Conservation (phyloP, 2,797 vertebrate genomes). For the Pachyuromys duprasi region DNA sequence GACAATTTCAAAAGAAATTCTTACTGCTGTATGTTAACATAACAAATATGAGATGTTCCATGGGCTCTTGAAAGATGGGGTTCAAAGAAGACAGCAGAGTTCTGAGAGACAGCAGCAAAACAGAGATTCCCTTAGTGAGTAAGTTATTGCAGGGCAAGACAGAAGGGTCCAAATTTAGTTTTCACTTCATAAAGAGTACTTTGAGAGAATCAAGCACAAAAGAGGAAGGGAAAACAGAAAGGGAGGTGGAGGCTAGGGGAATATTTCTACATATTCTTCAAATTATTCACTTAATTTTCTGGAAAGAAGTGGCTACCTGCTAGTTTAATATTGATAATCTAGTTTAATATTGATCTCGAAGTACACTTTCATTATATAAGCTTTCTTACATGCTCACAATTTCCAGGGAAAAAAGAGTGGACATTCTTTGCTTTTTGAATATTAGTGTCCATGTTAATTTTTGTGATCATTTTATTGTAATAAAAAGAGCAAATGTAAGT, state of each 20-base stretch:
- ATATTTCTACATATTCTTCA: slow-evolving; percentile 52
- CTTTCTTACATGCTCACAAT: slow-evolving; percentile 52
- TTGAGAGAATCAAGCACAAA: slow-evolving; percentile 68
- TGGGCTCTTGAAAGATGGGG: slow-evolving; percentile 51
- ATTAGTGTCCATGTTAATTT: slow-evolving; percentile 8
- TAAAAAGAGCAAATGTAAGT: background rate
- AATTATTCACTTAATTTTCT: slow-evolving; percentile 87
- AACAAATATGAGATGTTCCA: slow-evolving; percentile 26
- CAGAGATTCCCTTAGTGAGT: slow-evolving; percentile 11
- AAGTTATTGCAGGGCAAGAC: slow-evolving; percentile 59
- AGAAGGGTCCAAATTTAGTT: slow-evolving; percentile 61
- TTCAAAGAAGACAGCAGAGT: slow-evolving; percentile 28
- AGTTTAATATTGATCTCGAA: slow-evolving; percentile 68
- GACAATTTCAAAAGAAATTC: slow-evolving; percentile 28
- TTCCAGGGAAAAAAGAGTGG: slow-evolving; percentile 18
- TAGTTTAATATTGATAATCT: slow-evolving; percentile 70
- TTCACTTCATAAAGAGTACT: slow-evolving; percentile 54
- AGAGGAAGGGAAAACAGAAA: slow-evolving; percentile 19
- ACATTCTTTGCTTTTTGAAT: background rate
- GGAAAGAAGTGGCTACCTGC: slow-evolving; percentile 79
- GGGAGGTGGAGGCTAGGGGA: background rate
- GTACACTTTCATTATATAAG: slow-evolving; percentile 37
- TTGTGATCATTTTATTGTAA: slow-evolving; percentile 37
- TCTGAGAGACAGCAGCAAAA: slow-evolving; percentile 50
- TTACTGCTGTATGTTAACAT: slow-evolving; percentile 8